Percentiles rank a stretch among this genome's conserved stretches.
These are phyloP conservation scores for Parotia lawesii DNA, from an alignment of 2,113 vertebrate genomes.

Conservation along the genomic window DNA sequence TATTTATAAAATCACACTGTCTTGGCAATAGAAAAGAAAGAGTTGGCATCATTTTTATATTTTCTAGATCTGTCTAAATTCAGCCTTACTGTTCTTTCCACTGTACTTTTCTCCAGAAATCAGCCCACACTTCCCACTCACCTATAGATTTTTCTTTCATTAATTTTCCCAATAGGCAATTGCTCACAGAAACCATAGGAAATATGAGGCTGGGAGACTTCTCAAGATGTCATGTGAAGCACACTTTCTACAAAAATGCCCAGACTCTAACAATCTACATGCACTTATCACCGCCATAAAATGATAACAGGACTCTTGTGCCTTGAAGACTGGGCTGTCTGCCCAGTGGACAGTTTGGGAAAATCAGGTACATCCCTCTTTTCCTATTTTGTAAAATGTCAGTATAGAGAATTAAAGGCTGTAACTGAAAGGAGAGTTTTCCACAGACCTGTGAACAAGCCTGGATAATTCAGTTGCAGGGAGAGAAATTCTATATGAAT, in stretches of 20 bases:
- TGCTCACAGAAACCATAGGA: neutral
- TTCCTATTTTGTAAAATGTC: neutral
- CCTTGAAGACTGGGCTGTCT: neutral
- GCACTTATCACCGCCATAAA: neutral
- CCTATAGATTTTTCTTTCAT: neutral
- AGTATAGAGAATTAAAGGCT: neutral
- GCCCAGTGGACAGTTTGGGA: neutral
- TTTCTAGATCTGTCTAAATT: constrained; percentile 5
- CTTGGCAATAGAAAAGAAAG: neutral
- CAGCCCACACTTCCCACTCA: neutral
- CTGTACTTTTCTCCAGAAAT: constrained; percentile 6
- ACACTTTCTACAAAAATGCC: neutral
- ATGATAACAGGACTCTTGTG: neutral
- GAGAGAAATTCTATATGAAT: neutral
- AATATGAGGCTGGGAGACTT: neutral
- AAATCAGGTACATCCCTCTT: neutral
- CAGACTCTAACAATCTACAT: neutral
- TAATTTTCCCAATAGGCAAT: neutral
- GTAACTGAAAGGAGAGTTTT: neutral
- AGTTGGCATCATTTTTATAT: neutral
- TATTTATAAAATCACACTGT: neutral
- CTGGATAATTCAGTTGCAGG: neutral
- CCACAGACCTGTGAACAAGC: neutral
- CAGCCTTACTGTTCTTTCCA: constrained; percentile 10
- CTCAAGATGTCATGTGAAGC: neutral